Base-by-base conservation (phyloP, 2,797 vertebrate species). In the Cetoscarus ocellatus region DNA sequence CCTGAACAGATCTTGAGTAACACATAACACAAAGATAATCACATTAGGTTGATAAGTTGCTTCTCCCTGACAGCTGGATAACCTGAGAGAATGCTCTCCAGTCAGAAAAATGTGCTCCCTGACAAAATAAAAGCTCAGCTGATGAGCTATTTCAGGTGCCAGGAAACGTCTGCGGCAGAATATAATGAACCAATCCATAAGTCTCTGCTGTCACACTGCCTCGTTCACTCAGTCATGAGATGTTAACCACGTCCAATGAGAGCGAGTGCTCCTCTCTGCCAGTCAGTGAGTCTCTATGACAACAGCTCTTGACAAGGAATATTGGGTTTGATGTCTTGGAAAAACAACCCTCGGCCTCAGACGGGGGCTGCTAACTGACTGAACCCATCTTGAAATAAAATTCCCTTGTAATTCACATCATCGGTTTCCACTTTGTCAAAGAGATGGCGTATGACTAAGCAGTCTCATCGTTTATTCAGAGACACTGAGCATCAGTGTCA, bases 11-110 rank as follows among this genome's bases (percentile, higher is more conserved):
- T 88, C 72, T 70, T 52, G 59, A 63, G 73, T 86, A 77, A 54
- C 51, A 84, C 82, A 90, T 92, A 90, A 92, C 86, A 85, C 83
- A 80, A 66, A 61, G 61, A 87, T 84, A 89, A 92, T 93, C 82
- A 76, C 75, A 88, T 90, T 87, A 85, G 84, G 60, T 75, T 80
- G 75, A 88, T 79, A 79, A 89, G 71, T 72, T 75, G 69, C 77
- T 62, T 82, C 75, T 77, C 73, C 39, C 71, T 72, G 61, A 58
- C 67, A 74, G 62, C 70, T 75, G 73, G 74, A 82, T 58, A 71
- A 67, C 80, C 71, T 67, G 19, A 59, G 72, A 80, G 57, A 54
- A 67, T 39, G 52, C 58, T 70, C 57, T 62, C 66, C 55, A 77
- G 11, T 72, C 77, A 36, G 60, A 75, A 8, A 57, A 70, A 78